These are phyloP conservation scores for Microplitis mediator DNA, from an alignment of 1,140 invertebrate species.

Conservation along the genomic window DNA sequence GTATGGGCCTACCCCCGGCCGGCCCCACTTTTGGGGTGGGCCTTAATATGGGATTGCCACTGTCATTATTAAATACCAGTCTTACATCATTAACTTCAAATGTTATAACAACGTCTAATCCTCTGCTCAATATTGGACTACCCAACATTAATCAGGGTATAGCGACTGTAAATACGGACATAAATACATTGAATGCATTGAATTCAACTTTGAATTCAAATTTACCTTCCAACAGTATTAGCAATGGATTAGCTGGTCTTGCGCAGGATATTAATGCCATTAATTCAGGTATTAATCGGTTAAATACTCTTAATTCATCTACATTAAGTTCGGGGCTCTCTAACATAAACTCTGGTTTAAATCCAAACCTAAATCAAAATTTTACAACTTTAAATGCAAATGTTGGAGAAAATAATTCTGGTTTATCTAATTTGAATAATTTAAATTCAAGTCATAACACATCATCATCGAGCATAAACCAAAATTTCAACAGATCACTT, in stretches of 20 bases:
- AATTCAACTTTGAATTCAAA: slow-evolving; percentile 58
- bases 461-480: slow-evolving; percentile 50
- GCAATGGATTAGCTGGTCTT: slow-evolving; percentile 52
- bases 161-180: slow-evolving; percentile 57
- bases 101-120: slow-evolving; percentile 61
- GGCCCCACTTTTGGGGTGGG: slow-evolving; percentile 63
- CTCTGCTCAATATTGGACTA: slow-evolving; percentile 59
- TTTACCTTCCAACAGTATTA: slow-evolving; percentile 59
- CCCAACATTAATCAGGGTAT: slow-evolving; percentile 57
- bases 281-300: slow-evolving; percentile 53
- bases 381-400: slow-evolving; percentile 46
- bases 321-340: slow-evolving; percentile 52
- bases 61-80: slow-evolving; percentile 59
- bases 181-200: slow-evolving; percentile 58
- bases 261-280: slow-evolving; percentile 57
- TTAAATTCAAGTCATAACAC: slow-evolving; percentile 39
- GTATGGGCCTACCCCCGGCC: slow-evolving; percentile 63
- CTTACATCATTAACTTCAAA: slow-evolving; percentile 60
- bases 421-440: slow-evolving; percentile 31
- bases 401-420: slow-evolving; percentile 32
- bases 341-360: slow-evolving; percentile 52
- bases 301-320: slow-evolving; percentile 52
- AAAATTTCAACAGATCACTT: slow-evolving; percentile 48
- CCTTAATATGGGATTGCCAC: slow-evolving; percentile 62
- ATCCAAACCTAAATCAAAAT: slow-evolving; percentile 53